These are phyloP conservation scores for Varanus salvator DNA, from an alignment of 2,113 vertebrate species.

Conservation along the genomic window DNA sequence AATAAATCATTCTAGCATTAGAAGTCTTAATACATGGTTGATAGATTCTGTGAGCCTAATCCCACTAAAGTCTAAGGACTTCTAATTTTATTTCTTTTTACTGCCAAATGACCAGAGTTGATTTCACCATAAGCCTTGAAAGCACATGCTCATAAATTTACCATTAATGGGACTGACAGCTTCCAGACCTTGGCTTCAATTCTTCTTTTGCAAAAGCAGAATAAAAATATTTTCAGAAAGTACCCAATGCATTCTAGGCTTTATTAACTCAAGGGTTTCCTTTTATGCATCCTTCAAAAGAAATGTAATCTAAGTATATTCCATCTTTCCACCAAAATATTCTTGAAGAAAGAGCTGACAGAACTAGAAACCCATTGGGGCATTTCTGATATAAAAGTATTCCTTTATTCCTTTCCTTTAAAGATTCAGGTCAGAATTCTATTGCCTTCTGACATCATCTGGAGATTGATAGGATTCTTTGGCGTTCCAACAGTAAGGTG, in stretches of 20 bases:
- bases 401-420: background rate
- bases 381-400: background rate
- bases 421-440: too few relatives aligned
- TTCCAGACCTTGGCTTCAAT: background rate
- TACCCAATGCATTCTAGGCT: background rate
- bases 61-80: background rate
- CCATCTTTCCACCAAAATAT: background rate
- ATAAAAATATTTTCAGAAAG: background rate
- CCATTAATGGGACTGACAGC: background rate
- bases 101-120: background rate
- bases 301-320: background rate
- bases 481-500: too few relatives aligned
- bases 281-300: background rate
- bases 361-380: background rate
- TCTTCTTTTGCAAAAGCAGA: background rate
- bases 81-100: background rate
- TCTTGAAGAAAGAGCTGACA: background rate
- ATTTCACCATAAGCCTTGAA: background rate
- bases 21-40: too few relatives aligned
- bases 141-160: background rate
- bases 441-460: too few relatives aligned
- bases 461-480: too few relatives aligned
- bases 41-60: background rate
- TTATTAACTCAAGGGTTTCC: background rate
- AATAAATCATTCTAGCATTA: too few relatives aligned